These are phyloP conservation scores for Blomia tropicalis DNA, from an alignment of 2,888 invertebrate genomes.

Conservation along the genomic window DNA sequence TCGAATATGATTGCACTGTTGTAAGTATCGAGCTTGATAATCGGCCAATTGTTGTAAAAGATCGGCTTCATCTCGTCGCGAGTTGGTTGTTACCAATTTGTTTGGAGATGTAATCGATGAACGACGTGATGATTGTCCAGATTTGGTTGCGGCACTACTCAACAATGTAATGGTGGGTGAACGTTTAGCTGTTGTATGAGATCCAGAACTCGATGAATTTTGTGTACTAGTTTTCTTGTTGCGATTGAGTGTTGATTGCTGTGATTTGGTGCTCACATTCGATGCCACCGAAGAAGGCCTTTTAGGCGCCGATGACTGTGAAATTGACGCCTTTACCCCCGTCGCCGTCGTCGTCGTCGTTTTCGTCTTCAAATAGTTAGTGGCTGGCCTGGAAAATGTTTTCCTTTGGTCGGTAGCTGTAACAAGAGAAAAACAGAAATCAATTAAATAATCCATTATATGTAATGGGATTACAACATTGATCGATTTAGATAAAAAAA, in stretches of 20 bases:
- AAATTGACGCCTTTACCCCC: too few species aligned
- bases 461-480: too few species aligned
- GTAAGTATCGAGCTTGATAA: neutral
- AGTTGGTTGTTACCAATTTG: neutral
- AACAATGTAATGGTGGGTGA: neutral
- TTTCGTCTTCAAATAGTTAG: neutral
- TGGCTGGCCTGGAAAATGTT: slow-evolving; percentile 6
- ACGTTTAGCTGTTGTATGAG: neutral
- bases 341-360: neutral
- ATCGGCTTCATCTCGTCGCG: neutral
- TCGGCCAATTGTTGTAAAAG: neutral
- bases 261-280: neutral
- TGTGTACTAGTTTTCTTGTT: neutral
- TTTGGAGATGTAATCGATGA: neutral
- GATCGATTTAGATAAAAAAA: neutral
- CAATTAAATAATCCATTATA: too few species aligned
- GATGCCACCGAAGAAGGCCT: neutral
- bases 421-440: neutral
- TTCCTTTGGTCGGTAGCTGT: neutral
- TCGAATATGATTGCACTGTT: neutral
- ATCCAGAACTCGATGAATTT: neutral
- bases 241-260: neutral
- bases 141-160: neutral
- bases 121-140: slow-evolving; percentile 1
- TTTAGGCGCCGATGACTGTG: neutral